phyloP scores from a whole-genome alignment of 2,888 invertebrate genomes.

The Noctua fimbriata region DNA sequence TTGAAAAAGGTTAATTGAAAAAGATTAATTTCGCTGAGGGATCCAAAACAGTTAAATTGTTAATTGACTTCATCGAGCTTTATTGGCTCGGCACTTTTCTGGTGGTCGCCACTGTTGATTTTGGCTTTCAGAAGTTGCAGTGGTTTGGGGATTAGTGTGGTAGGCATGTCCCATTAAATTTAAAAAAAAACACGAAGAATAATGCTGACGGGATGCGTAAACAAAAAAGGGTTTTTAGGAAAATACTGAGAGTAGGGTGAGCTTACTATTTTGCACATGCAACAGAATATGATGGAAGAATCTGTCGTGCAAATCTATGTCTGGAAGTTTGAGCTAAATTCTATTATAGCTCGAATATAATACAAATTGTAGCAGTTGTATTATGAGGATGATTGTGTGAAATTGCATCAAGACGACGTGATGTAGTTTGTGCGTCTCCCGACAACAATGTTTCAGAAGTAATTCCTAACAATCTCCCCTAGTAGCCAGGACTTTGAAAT shows the following conservation, averaged over 20 bases:
- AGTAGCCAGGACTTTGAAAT: background rate
- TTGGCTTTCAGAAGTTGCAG: background rate
- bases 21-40: background rate
- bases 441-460: background rate
- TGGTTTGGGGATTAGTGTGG: background rate
- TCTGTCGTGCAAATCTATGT: background rate
- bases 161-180: background rate
- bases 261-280: background rate
- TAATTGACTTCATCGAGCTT: background rate
- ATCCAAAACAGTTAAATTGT: background rate
- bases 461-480: background rate
- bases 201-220: background rate
- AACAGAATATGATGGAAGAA: background rate
- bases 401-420: constrained; percentile 27
- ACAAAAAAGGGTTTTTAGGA: background rate
- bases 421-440: background rate
- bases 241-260: background rate
- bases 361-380: constrained; percentile 1
- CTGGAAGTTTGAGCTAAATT: background rate
- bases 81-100: no score
- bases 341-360: background rate
- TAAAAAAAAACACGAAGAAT: background rate
- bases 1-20: no score
- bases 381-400: constrained; percentile 2
- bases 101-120: background rate